Evolutionary conservation across 1,140 invertebrate genomes (phyloP).

Genomic region (Cyclargus thomasi): DNA sequence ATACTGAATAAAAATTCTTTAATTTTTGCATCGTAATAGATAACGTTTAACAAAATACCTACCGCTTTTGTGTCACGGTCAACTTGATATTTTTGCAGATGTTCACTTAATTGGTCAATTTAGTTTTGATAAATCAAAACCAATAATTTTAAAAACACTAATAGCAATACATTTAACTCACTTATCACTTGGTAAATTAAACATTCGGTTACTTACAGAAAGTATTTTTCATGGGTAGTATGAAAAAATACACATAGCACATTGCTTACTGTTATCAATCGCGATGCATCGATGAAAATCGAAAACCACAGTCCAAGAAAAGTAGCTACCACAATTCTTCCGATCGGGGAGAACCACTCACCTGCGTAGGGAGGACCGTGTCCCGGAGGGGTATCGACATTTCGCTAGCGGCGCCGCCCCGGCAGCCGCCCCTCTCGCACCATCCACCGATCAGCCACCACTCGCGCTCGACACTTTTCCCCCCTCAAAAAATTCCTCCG

Average conservation of each 20-base stretch:
- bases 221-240: no score
- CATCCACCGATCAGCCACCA: slow-evolving; percentile 64
- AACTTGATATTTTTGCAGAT: slow-evolving; percentile 1
- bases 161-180: no score
- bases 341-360: slow-evolving; percentile 49
- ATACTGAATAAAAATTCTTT: no score
- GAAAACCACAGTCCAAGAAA: slow-evolving; percentile 1
- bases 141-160: no score
- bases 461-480: slow-evolving; percentile 55
- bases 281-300: no score
- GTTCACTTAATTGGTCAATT: background rate
- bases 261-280: no score
- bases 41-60: background rate
- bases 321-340: slow-evolving; percentile 20
- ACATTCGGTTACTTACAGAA: no score
- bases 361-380: slow-evolving; percentile 66
- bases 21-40: no score
- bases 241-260: no score
- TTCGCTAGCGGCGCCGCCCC: slow-evolving; percentile 71
- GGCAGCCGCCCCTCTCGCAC: slow-evolving; percentile 62
- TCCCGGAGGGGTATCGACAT: slow-evolving; percentile 73
- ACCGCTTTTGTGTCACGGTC: slow-evolving; percentile 7
- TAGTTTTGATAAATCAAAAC: background rate
- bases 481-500: slow-evolving; percentile 36
- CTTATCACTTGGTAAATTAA: no score